Percentiles rank a stretch among this genome's conserved stretches.
Conservation (phyloP, 2,888 invertebrate species). For the Hesperia comma region DNA sequence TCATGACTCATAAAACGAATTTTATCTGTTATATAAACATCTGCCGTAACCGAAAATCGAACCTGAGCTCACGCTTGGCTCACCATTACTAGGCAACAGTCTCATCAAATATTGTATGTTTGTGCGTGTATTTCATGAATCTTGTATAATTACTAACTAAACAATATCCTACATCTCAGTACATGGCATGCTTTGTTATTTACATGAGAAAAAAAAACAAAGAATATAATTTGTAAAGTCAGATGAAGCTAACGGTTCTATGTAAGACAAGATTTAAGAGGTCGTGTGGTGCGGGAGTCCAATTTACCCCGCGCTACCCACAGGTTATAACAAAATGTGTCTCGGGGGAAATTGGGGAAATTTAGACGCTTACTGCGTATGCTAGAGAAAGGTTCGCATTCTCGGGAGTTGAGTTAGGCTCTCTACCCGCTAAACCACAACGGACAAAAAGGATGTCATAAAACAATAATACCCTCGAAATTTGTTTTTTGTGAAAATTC, state of each 20-base stretch:
- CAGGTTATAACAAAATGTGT: constrained; percentile 37
- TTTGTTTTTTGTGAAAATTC: not conserved
- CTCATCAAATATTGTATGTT: too few species aligned
- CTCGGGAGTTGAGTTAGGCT: constrained; percentile 8
- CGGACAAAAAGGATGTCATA: not conserved
- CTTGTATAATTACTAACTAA: too few species aligned
- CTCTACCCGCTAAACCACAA: not conserved
- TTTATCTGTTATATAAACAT: too few species aligned
- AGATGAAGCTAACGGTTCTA: constrained; percentile 17
- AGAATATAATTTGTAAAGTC: constrained; percentile 6
- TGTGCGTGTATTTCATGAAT: too few species aligned
- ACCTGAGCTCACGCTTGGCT: too few species aligned
- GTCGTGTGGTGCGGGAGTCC: constrained; percentile 31
- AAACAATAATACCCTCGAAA: not conserved
- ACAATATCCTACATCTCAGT: too few species aligned
- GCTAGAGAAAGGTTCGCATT: constrained; percentile 21
- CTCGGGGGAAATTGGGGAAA: constrained; percentile 33
- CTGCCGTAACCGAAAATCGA: too few species aligned
- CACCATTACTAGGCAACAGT: too few species aligned
- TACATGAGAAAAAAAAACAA: not conserved
- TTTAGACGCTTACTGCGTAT: constrained; percentile 34
- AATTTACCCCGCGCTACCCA: constrained; percentile 38
- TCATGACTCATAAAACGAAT: too few species aligned
- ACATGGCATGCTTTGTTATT: too few species aligned
- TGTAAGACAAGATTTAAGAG: constrained; percentile 28